These are phyloP conservation scores for Holcopasites calliopsidis DNA, from an alignment of 1,140 invertebrate genomes.

Conservation along the genomic window DNA sequence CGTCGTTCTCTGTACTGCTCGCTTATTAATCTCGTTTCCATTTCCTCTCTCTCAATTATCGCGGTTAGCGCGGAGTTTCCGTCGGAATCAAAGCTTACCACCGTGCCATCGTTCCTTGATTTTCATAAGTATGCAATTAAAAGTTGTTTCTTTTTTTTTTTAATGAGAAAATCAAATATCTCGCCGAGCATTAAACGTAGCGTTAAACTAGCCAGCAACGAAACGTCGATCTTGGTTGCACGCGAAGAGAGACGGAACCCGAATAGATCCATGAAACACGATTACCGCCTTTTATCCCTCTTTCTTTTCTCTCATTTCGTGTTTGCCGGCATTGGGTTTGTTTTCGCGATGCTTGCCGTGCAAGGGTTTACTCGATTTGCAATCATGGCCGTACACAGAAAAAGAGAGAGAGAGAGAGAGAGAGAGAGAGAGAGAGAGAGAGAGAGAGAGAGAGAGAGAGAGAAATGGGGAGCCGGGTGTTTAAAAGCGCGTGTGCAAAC, in stretches of 20 bases:
- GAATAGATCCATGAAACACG: background rate
- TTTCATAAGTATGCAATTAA: background rate
- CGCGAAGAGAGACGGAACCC: too few species aligned
- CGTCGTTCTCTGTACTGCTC: slow-evolving; percentile 1
- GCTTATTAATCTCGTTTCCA: slow-evolving; percentile 45
- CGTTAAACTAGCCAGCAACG: background rate
- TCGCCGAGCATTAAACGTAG: background rate
- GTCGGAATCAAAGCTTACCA: background rate
- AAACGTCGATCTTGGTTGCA: background rate
- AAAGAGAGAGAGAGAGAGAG: too few species aligned
- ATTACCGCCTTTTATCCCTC: background rate
- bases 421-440: too few species aligned
- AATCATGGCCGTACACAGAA: slow-evolving; percentile 33
- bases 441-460: too few species aligned
- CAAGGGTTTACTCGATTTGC: slow-evolving; percentile 24
- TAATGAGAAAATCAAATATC: background rate
- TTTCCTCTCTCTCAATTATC: slow-evolving; percentile 28
- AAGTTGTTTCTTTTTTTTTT: too few species aligned
- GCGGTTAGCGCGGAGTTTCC: background rate
- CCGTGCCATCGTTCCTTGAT: background rate
- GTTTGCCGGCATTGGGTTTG: slow-evolving; percentile 9
- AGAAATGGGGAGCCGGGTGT: too few species aligned
- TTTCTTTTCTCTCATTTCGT: background rate
- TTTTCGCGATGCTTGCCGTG: background rate
- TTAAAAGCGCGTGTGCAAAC: slow-evolving; percentile 15